Evolutionary conservation across 2,113 vertebrate species (phyloP).

Genomic region (Brachypodius melanocephalos): DNA sequence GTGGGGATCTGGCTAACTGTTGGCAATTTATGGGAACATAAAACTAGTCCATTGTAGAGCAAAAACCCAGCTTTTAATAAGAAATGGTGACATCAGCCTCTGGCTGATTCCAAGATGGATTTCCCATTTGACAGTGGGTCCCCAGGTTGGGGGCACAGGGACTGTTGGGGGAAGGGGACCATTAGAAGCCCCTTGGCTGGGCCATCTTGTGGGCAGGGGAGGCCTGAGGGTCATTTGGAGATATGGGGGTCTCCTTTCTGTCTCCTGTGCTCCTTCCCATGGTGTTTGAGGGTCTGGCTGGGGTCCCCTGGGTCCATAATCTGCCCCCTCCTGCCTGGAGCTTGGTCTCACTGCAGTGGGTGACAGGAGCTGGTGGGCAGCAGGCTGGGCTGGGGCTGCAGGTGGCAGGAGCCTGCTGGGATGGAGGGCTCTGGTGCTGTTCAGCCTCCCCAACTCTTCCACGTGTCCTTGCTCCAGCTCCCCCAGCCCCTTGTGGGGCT

Average conservation of each 20-base stretch:
- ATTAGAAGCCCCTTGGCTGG: not conserved
- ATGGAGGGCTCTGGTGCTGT: not conserved
- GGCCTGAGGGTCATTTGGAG: not conserved
- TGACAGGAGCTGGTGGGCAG: not conserved
- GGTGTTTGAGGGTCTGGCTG: not conserved
- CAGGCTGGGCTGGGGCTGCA: not conserved
- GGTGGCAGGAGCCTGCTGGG: not conserved
- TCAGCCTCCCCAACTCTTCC: not conserved
- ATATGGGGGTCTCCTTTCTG: not conserved
- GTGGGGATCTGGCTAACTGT: slow-evolving; percentile 61
- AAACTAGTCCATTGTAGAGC: slow-evolving; percentile 13
- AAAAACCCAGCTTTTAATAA: slow-evolving; percentile 11
- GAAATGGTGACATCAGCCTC: not conserved
- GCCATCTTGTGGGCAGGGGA: not conserved
- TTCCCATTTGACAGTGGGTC: not conserved
- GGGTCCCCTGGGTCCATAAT: fast-evolving
- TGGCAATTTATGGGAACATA: slow-evolving; percentile 66
- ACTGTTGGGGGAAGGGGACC: not conserved
- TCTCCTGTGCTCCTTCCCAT: not conserved
- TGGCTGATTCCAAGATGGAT: not conserved
- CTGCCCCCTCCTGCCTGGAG: not conserved
- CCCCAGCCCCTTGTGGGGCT: not conserved
- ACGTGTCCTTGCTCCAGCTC: not conserved
- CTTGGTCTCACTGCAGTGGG: not conserved
- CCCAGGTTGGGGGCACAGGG: not conserved